Base-by-base conservation (phyloP, 1,140 invertebrate species). In the Patella vulgata region DNA sequence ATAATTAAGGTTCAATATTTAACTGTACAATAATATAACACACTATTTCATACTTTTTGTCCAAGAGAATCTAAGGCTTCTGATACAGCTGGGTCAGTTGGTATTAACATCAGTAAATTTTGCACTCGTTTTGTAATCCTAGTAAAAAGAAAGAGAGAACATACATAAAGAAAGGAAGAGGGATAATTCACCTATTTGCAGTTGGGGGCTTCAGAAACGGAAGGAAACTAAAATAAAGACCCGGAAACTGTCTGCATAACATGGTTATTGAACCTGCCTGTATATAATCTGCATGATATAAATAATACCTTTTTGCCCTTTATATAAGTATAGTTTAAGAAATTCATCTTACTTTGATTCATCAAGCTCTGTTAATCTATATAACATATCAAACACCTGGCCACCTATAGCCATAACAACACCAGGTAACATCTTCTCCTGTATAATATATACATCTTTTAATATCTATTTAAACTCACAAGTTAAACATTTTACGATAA, bases 301-400 rank as follows among this genome's bases (percentile, higher is more conserved):
- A n/a, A n/a, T n/a, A n/a, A n/a, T n/a, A n/a, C n/a, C n/a, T n/a
- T n/a, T n/a, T n/a, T n/a, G n/a, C n/a, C n/a, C n/a, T n/a, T n/a
- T n/a, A n/a, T n/a, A n/a, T n/a, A n/a, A n/a, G n/a, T n/a, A n/a
- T n/a, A n/a, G n/a, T n/a, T n/a, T n/a, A n/a, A n/a, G n/a, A n/a
- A n/a, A n/a, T n/a, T n/a, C n/a, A 46, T 57, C 72, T 71, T 74
- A 87, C 85, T 80, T 85, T 52, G 82, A 62, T 69, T 87, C 85
- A 33, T 86, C 82, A 28, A 86, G 71, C 40, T 83, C 82, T 30
- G 85, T 81, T 11, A 88, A 74, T 55, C 86, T 82, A 61, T 87
- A 87, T n/a, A 88, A 71, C 78, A 87, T 84, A 21, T 84, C 78
- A 80, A 87, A 88, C 9, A 87, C 84, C 63, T 87, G 82, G 46